phyloP scores from a whole-genome alignment of 2,888 invertebrate species.

The Thyatira batis region DNA sequence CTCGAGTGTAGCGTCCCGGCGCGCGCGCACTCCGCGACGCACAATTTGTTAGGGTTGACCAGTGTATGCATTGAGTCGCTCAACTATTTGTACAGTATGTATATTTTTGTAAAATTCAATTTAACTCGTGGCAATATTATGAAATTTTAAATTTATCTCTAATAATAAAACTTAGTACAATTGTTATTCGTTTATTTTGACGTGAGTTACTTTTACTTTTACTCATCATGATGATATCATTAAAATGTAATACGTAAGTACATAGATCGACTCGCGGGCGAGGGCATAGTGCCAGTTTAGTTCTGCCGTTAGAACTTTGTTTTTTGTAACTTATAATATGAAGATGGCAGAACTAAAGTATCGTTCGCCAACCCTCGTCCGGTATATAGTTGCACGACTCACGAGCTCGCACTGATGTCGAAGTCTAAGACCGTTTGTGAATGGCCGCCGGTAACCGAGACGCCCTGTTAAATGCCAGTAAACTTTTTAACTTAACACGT shows the following conservation, averaged over 20 bases:
- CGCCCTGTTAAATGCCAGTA: constrained; percentile 4
- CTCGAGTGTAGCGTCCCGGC: constrained; percentile 8
- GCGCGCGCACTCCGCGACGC: constrained; percentile 14
- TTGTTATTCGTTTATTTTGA: constrained; percentile 54
- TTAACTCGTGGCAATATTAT: constrained; percentile 78
- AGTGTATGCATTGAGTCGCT: constrained; percentile 65
- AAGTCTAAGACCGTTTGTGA: constrained; percentile 12
- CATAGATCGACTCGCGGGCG: constrained; percentile 3
- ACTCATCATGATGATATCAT: constrained; percentile 18
- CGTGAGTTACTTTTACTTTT: constrained; percentile 10
- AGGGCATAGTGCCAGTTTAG: neutral
- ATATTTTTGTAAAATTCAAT: constrained; percentile 81
- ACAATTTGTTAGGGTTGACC: constrained; percentile 48
- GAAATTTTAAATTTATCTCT: constrained; percentile 70
- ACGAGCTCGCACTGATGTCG: constrained; percentile 45
- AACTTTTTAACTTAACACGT: neutral
- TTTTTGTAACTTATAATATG: neutral
- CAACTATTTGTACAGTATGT: constrained; percentile 79
- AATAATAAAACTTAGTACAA: constrained; percentile 73
- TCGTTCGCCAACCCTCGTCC: neutral
- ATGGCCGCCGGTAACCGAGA: constrained; percentile 9
- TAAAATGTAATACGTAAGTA: constrained; percentile 6
- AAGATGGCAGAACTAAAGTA: neutral
- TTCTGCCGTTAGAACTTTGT: neutral
- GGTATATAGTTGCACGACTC: constrained; percentile 48